Evolutionary conservation across 1,140 invertebrate genomes (phyloP), one percentile per base, ranked within the genome.

Genomic region (Heliconius himera): DNA sequence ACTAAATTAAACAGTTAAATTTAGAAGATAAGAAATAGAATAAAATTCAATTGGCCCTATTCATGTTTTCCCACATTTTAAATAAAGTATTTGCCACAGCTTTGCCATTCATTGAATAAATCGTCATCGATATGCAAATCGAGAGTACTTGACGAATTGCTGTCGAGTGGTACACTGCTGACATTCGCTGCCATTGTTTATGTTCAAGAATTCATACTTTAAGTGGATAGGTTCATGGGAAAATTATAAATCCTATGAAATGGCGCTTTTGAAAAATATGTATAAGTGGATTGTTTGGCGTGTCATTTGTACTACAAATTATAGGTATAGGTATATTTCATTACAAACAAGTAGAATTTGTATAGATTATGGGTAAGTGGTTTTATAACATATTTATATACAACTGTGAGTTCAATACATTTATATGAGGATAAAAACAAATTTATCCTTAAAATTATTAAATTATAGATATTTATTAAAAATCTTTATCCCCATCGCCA

Each of bases 111-210:
- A 78, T 36, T 78, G 73, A 81, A 78, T 78, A 66, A 78, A 81
- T 60, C 78, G 89, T 87, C 85, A 92, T 85, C 91, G 92, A 93
- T 94, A 94, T 94, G 92, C 92, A 94, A 94, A 94, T 88, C 70
- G 81, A 93, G 91, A 86, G 89, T 87, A 84, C 91, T 91, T 82
- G 51, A 87, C 74, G 83, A 82, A 85, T 82, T 81, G 80, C 82
- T 66, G 77, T 86, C 82, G 85, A 90, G 86, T 87, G 88, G 85
- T 87, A 84, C 76, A 74, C 80, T 82, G 84, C 80, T 87, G 90
- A 87, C 89, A 90, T 93, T 92, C 73, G 82, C 87, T 79, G 87
- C 86, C 86, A 89, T 94, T 94, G 91, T 94, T 93, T 93, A 84
- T 78, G 74, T 22, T 72, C 22, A 79, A 38, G 70, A 87, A 85